Conservation (phyloP, 2,888 invertebrate species). For the Coleophora deauratella region DNA sequence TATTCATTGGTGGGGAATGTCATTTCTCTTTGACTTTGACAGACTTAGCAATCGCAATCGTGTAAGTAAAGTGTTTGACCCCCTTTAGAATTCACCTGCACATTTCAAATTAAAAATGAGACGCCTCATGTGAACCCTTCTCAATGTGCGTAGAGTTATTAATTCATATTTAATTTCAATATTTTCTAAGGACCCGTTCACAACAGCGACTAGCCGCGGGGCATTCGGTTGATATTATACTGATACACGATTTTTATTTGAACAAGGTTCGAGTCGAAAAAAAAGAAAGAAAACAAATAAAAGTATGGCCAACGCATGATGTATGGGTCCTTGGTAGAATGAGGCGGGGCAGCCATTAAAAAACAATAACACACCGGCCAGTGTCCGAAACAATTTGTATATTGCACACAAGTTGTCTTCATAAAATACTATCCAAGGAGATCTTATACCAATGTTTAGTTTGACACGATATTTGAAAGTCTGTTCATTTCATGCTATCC, state of each 20-base stretch:
- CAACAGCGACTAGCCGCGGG: constrained; percentile 48
- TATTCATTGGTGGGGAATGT: no score
- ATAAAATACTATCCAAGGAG: constrained; percentile 22
- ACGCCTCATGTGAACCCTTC: background rate
- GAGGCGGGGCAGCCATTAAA: constrained; percentile 64
- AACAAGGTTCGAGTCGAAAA: constrained; percentile 32
- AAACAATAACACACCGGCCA: constrained; percentile 64
- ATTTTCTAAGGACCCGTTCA: constrained; percentile 33
- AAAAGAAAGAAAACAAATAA: constrained; percentile 25
- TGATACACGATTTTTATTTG: constrained; percentile 40
- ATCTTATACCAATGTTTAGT: background rate
- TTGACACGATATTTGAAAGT: background rate
- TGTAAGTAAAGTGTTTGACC: constrained; percentile 3
- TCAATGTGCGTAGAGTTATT: constrained; percentile 30
- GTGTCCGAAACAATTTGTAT: constrained; percentile 64
- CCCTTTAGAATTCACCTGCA: constrained; percentile 3
- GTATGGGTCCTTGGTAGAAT: constrained; percentile 42
- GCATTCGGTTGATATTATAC: constrained; percentile 43
- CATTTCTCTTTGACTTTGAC: no score
- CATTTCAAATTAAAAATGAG: no score
- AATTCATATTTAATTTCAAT: constrained; percentile 61
- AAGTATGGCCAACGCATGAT: constrained; percentile 38
- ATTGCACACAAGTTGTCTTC: constrained; percentile 40
- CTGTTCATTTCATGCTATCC: constrained; percentile 12
- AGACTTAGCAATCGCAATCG: no score